Evolutionary conservation across 2,113 vertebrate genomes (phyloP), one percentile per base, ranked within the genome.

Genomic region (Hemiprocne comata): DNA sequence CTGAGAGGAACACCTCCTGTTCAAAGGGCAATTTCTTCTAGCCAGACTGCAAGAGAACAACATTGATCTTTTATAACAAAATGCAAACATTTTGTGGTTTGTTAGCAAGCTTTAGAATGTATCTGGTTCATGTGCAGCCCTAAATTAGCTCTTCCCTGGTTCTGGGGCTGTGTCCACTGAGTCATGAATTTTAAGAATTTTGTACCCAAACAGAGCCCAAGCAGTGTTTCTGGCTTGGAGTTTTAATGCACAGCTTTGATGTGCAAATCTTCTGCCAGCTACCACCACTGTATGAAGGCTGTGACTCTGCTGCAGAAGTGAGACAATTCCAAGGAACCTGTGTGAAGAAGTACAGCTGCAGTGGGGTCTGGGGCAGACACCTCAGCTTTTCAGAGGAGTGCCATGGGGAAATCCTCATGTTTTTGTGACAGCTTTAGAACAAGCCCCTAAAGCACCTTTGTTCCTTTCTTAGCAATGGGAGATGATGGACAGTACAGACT

Each of bases 281-380:
- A 38, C 34, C 23, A n/a, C 26, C 4, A 2, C 11, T 25, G 8
- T 13, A 40, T 6, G 11, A 74, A 17, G 15, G 13, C 2, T 87
- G 24, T 21, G 67, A 81, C 38, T 81, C 51, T 58, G 19, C 14
- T 87, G 21, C 55, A 85, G 85, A 81, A 90, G 10, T 54, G 40
- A 91, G 29, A 84, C 4, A n/a, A 5, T 17, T 17, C 4, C 19
- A 55, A 64, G 26, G 5, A 76, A 21, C 33, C 33, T 65, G 5
- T 46, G 11, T 61, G 44, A 84, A 72, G 42, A 61, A 85, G 7
- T 19, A 66, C 10, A 81, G 16, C 12, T 67, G 6, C 24, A 46
- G 5, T 21, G 12, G 13, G 9, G 6, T 13, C 24, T 0, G 0
- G 36, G 24, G 0, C 19, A 71, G 28, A 33, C 31, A 72, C 5